Percentiles rank a stretch among this genome's conserved stretches.
Conservation (phyloP, 2,797 vertebrate genomes). For the Crax fasciolata region DNA sequence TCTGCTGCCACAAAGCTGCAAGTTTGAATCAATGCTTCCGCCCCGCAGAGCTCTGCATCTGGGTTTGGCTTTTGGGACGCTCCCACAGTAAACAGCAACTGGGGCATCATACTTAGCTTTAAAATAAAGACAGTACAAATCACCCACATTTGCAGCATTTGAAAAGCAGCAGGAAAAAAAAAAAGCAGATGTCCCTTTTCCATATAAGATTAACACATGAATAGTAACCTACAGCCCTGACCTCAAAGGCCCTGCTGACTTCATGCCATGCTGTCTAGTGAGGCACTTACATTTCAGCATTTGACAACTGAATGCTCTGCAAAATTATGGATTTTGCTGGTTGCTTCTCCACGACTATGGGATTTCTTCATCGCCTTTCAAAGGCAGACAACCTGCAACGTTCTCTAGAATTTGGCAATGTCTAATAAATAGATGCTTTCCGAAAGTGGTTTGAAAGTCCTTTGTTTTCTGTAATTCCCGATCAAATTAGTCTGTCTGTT, state of each 20-base stretch:
- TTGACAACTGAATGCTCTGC: neutral
- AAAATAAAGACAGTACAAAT: neutral
- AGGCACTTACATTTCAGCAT: neutral
- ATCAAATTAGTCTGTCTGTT: neutral
- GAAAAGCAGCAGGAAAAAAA: neutral
- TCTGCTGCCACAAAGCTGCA: conserved; percentile 15
- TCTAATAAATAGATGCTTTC: neutral
- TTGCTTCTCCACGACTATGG: no score
- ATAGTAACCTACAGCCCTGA: neutral
- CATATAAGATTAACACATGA: neutral
- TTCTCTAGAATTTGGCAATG: neutral
- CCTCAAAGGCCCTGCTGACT: rapidly evolving
- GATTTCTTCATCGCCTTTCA: neutral
- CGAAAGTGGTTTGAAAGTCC: neutral
- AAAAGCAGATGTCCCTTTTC: neutral
- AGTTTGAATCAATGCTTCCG: neutral
- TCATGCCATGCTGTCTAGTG: neutral
- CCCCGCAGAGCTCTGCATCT: neutral
- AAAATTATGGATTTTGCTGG: neutral
- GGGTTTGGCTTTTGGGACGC: neutral
- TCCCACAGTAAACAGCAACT: conserved; percentile 25
- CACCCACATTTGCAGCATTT: neutral
- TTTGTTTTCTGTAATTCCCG: neutral
- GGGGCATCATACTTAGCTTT: conserved; percentile 33
- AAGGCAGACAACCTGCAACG: neutral